Conservation (phyloP, 2,113 vertebrate genomes). For the Martes martes region DNA sequence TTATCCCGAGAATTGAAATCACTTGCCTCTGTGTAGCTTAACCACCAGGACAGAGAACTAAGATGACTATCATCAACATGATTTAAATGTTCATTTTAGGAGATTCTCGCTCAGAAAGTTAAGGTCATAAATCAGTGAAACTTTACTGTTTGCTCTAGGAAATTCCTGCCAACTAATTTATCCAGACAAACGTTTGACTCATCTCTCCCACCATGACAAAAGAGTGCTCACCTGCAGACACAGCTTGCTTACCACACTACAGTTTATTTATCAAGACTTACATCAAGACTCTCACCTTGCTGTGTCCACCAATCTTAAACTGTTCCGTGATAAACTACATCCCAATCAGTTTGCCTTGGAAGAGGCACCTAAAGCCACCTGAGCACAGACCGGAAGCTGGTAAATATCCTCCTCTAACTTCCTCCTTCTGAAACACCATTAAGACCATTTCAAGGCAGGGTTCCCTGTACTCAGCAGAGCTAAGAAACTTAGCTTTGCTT, state of each 20-base stretch:
- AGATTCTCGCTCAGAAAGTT: background rate
- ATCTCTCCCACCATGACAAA: background rate
- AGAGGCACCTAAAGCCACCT: background rate
- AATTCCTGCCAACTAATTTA: constrained; percentile 8
- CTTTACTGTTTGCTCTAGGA: constrained; percentile 13
- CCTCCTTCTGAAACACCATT: background rate
- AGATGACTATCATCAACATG: background rate
- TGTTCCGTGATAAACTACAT: background rate
- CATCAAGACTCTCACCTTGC: background rate
- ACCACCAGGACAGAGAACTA: background rate
- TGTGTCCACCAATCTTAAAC: background rate
- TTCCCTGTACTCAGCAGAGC: background rate
- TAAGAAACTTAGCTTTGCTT: background rate
- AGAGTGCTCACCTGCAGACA: background rate
- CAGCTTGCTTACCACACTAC: background rate
- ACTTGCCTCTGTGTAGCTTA: background rate
- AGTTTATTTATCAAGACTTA: background rate
- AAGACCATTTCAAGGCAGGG: background rate
- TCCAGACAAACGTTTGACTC: constrained; percentile 16
- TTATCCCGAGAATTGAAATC: constrained; percentile 10
- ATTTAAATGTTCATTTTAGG: constrained; percentile 10
- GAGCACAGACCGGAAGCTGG: background rate
- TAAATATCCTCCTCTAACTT: background rate
- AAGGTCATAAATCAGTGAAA: background rate
- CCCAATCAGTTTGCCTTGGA: background rate